Evolutionary conservation across 2,888 invertebrate genomes (phyloP), one percentile per base, ranked within the genome.

Genomic region (Ophion ventricosus): DNA sequence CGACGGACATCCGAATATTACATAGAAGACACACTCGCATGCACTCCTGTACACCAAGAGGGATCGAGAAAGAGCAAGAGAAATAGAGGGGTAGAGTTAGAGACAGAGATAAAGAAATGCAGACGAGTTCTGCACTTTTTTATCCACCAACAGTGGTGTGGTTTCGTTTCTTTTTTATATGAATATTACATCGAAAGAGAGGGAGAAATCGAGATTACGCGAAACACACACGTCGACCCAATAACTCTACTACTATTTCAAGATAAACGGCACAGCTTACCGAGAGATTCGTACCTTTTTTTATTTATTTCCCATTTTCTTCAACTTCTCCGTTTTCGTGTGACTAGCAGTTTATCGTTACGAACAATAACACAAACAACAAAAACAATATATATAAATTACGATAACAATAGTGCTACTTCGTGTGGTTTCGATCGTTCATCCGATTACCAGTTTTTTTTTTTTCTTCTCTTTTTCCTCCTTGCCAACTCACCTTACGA

Each of bases 1-100:
- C 80, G 84, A 84, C 84, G 81, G 77, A 80, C 64, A 74, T 81
- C 78, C 80, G 77, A 81, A 74, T 66, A 81, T 82, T 77, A 82
- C 74, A 69, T 40, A 78, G 54, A 64, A 83, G 54, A 80, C 72
- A 54, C 49, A 54, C 66, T 25, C 61, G 7, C 77, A 73, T 69
- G 73, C 77, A 77, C 63, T 61, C 66, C 40, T 83, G 54, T 70
- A 74, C 79, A 70, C 75, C 29, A 54, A 66, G 17, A 61, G 29
- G 49, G 59, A 77, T 49, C 29, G 66, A 57, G 25, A 67, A 20
- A 57, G 57, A 67, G 57, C n/a, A n/a, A 43, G 26, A 59, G 57
- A 26, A 67, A 26, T n/a, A 26, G 57, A 59, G 40, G 67, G 40
- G 25, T 56, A 54, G 25, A 63, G 20, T 70, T 10, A 69, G 75